Conservation (phyloP, 1,140 invertebrate species). For the Scaptomyza pallida region DNA sequence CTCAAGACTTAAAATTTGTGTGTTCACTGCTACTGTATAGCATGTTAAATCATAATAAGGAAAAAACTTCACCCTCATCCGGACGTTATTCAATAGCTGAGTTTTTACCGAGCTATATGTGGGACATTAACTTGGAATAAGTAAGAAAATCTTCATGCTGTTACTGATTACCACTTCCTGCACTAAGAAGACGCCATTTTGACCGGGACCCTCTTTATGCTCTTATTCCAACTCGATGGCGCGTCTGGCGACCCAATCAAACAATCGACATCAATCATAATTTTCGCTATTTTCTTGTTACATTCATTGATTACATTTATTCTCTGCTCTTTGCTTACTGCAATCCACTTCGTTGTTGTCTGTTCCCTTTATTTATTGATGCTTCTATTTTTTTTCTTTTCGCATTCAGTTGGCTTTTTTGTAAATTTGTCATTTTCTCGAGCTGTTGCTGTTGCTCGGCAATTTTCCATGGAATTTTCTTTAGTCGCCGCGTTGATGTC, state of each 20-base stretch:
- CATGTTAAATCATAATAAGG: too few relatives aligned
- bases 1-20: too few relatives aligned
- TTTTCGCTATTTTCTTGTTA: constrained; percentile 67
- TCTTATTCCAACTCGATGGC: not conserved
- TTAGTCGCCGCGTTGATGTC: constrained; percentile 43
- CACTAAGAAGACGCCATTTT: constrained; percentile 38
- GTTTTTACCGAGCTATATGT: too few relatives aligned
- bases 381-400: constrained; percentile 20
- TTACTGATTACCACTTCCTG: too few relatives aligned
- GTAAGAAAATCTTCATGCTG: too few relatives aligned
- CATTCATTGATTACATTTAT: constrained; percentile 80
- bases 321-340: constrained; percentile 15
- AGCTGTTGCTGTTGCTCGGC: constrained; percentile 34
- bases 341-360: constrained; percentile 21
- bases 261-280: constrained; percentile 81
- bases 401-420: constrained; percentile 38
- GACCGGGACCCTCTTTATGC: not conserved
- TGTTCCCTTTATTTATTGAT: constrained; percentile 4
- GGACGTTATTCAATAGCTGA: too few relatives aligned
- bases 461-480: constrained; percentile 55
- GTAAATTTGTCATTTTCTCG: constrained; percentile 53
- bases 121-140: too few relatives aligned
- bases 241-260: constrained; percentile 66
- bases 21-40: too few relatives aligned
- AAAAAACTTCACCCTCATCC: too few relatives aligned